phyloP scores from a whole-genome alignment of 2,797 vertebrate species.

The Cynodonichthys magdalenae region DNA sequence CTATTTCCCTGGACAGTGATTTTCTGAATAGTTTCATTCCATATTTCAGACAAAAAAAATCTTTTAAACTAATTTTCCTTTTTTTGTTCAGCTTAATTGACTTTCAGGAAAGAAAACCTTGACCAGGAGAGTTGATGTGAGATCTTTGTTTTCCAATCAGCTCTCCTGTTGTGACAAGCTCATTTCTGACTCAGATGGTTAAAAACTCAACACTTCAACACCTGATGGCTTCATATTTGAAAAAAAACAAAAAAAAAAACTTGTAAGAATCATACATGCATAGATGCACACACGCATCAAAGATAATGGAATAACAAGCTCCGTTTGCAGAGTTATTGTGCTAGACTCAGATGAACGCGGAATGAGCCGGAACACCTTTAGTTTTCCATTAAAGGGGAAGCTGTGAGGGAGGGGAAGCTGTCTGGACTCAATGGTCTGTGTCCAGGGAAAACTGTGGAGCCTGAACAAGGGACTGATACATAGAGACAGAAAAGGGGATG shows the following conservation, averaged over 20 bases:
- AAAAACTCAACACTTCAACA: constrained; percentile 37
- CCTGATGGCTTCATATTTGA: constrained; percentile 48
- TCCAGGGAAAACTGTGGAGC: constrained; percentile 37
- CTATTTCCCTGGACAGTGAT: too few species aligned
- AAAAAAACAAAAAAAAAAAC: not conserved
- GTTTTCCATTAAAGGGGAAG: constrained; percentile 63
- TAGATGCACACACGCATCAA: constrained; percentile 8
- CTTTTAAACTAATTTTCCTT: too few species aligned
- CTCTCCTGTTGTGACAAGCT: constrained; percentile 30
- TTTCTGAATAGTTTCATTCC: too few species aligned
- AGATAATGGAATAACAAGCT: constrained; percentile 64
- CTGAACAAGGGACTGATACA: constrained; percentile 39
- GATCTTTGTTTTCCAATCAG: constrained; percentile 49
- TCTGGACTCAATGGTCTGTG: constrained; percentile 49
- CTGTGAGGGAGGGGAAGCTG: constrained; percentile 36
- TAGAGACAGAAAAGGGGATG: constrained; percentile 34
- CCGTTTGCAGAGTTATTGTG: constrained; percentile 47
- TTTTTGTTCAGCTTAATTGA: too few species aligned
- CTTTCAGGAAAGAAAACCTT: not conserved
- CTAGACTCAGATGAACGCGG: constrained; percentile 50
- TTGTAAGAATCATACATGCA: constrained; percentile 32
- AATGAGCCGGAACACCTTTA: constrained; percentile 71
- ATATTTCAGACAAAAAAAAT: too few species aligned
- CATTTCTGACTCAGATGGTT: constrained; percentile 38
- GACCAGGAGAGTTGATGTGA: constrained; percentile 35